A percentile compares a stretch with the other conserved stretches of the same genome.
Conservation (phyloP, 2,113 vertebrate species). For the Osmerus eperlanus region DNA sequence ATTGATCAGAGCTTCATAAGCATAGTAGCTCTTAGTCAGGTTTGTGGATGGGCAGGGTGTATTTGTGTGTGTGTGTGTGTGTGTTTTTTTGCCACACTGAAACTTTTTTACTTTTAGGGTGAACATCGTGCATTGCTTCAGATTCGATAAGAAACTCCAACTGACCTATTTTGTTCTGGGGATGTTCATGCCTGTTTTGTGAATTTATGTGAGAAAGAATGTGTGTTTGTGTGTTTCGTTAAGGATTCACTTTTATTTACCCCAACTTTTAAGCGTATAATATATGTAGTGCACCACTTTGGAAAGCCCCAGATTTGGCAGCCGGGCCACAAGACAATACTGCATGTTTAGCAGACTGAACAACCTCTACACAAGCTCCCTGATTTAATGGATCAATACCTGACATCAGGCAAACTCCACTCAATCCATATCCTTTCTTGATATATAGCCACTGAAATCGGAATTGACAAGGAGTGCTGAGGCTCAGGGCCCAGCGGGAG, state of each 20-base stretch:
- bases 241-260: not conserved
- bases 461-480: conserved; percentile 8
- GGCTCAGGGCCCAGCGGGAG: not conserved
- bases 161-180: too few species aligned
- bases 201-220: too few species aligned
- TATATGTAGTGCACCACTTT: conserved; percentile 4
- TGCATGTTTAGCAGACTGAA: conserved; percentile 24
- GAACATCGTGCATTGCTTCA: not conserved
- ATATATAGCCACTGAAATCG: conserved; percentile 8
- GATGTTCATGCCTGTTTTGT: too few species aligned
- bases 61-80: conserved; percentile 1
- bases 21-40: not conserved
- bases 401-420: conserved; percentile 14
- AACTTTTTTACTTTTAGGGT: too few species aligned
- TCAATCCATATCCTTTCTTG: not conserved
- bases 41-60: not conserved
- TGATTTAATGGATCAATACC: conserved; percentile 33
- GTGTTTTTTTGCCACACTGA: not conserved
- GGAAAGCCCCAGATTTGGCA: not conserved
- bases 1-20: not conserved
- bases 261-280: not conserved
- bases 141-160: too few species aligned
- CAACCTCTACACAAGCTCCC: conserved; percentile 25
- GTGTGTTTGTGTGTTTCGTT: not conserved
- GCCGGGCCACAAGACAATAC: not conserved